Conservation (phyloP, 2,113 vertebrate genomes). For the Rhynchopsitta pachyrhyncha region DNA sequence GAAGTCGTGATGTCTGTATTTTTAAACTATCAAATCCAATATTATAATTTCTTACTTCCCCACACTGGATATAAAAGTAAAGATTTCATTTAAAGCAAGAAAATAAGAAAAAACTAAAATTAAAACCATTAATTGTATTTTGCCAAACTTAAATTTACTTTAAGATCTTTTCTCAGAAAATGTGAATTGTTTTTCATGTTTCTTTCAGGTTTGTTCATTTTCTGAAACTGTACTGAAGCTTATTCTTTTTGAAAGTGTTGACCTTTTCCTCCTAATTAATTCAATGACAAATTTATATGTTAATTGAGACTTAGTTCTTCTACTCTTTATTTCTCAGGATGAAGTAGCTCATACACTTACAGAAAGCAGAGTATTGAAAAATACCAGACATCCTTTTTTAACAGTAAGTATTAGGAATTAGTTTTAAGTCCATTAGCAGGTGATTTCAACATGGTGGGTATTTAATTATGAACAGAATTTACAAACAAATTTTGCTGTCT, state of each 20-base stretch:
- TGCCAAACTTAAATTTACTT: neutral
- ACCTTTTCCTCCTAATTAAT: neutral
- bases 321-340: constrained; percentile 78
- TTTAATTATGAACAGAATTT: neutral
- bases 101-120: neutral
- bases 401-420: constrained; percentile 83
- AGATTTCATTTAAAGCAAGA: neutral
- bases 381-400: constrained; percentile 95
- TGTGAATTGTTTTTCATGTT: neutral
- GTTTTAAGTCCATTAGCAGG: neutral
- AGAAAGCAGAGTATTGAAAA: constrained; percentile 96
- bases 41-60: neutral
- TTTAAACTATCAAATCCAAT: neutral
- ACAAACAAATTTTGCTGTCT: neutral
- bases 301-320: neutral
- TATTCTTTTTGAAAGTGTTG: neutral
- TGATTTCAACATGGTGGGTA: neutral
- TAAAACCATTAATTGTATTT: neutral
- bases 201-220: neutral
- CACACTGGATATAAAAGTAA: neutral
- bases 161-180: neutral
- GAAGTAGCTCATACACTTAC: constrained; percentile 98
- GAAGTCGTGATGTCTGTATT: neutral
- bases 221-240: neutral
- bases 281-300: neutral